phyloP scores from a whole-genome alignment of 2,113 vertebrate species.

The Rhinolophus sinicus region DNA sequence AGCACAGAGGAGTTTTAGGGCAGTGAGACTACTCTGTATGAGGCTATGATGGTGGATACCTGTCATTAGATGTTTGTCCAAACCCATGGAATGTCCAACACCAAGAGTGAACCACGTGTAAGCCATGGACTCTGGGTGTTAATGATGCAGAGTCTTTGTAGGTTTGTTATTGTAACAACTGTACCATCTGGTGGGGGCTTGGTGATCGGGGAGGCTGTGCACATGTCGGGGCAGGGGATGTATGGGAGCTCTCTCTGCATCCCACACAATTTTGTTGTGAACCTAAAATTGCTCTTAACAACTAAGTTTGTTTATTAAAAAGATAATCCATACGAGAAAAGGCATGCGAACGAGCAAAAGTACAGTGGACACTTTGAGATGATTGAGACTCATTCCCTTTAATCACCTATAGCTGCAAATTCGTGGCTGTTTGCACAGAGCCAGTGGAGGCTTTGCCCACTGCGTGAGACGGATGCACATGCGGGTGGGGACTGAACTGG shows the following conservation, averaged over 20 bases:
- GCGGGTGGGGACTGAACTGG: neutral
- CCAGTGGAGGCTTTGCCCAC: neutral
- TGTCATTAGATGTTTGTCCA: neutral
- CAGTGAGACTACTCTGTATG: no score
- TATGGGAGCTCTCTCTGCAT: neutral
- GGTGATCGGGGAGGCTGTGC: no score
- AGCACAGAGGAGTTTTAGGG: neutral
- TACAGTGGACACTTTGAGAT: no score
- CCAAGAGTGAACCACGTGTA: neutral
- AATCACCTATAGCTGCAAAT: neutral
- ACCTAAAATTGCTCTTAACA: neutral
- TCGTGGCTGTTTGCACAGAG: neutral
- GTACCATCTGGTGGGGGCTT: neutral
- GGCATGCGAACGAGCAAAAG: neutral
- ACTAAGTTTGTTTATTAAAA: neutral
- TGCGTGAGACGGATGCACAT: neutral
- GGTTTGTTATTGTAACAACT: neutral
- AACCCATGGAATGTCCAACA: neutral
- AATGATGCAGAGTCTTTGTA: accelerated
- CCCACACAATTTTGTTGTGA: neutral
- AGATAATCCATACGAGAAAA: neutral
- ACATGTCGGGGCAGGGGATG: accelerated
- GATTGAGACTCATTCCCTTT: neutral
- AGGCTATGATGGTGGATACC: accelerated
- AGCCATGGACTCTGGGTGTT: neutral